Base-by-base conservation (phyloP, 1,140 invertebrate species). In the Akabosia matsudoensis region DNA sequence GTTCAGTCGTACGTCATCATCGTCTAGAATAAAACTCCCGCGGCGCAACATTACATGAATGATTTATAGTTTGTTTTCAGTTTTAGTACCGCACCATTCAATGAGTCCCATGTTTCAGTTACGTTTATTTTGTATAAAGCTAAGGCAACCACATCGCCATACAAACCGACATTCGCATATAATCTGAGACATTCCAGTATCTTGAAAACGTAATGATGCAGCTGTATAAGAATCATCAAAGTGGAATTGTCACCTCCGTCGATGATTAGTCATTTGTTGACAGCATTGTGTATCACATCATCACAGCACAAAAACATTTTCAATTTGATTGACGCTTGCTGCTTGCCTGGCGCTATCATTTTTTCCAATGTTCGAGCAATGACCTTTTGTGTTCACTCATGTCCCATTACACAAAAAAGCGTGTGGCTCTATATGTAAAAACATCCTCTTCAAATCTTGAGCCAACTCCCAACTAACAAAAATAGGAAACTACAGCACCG, bases 191-290 rank as follows among this genome's bases (percentile, higher is more conserved):
- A n/a, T n/a, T n/a, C n/a, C n/a, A n/a, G n/a, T n/a, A n/a, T n/a
- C n/a, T n/a, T n/a, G n/a, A n/a, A n/a, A n/a, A n/a, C n/a, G n/a
- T n/a, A n/a, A 45, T 18, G 18, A 45, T 45, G 37, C 37, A 45
- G 7, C 37, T 45, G 37, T 45, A 45, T 22, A 61, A 24, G 13
- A 28, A 67, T 67, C 28, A 31, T 67, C 61, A 67, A 67, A 67
- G 31, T 67, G 61, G 61, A 67, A 67, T 30, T 67, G 61, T 67
- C 61, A 67, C 61, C 61, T 31, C 31, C 13, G 24, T 67, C 31
- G 61, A 31, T 67, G 61, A 67, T 67, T 67, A 67, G 61, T 67
- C 61, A 67, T 67, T 67, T 67, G 61, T 67, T 67, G 61, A 30
- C 24, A 31, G 61, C 61, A 22, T 4, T n/a, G 54, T 61, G 54